Conservation (phyloP, 2,797 vertebrate species). For the Gila robusta region DNA sequence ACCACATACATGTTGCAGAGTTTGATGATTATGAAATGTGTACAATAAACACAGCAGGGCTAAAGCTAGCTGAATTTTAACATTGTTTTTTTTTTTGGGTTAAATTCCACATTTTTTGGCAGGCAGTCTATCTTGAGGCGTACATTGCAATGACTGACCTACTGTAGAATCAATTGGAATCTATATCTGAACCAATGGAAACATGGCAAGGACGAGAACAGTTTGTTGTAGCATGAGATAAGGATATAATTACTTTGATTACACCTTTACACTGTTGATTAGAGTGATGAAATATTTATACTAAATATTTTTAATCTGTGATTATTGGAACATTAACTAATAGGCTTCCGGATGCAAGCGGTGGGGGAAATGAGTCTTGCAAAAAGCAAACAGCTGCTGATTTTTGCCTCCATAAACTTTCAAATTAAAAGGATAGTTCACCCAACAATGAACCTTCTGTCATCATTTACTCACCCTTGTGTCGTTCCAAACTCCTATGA, state of each 20-base stretch:
- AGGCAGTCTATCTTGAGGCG: neutral
- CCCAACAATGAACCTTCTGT: neutral
- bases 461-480: neutral
- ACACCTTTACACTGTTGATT: constrained; percentile 33
- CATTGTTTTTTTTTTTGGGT: neutral
- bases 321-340: constrained; percentile 27
- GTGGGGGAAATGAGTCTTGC: neutral
- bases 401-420: constrained; percentile 19
- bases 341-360: neutral
- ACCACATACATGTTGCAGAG: constrained; percentile 47
- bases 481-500: neutral
- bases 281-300: constrained; percentile 32
- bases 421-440: constrained; percentile 1
- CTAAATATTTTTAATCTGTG: constrained; percentile 31
- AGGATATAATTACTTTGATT: constrained; percentile 29
- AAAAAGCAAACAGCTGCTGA: constrained; percentile 15
- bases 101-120: neutral
- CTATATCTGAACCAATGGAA: constrained; percentile 19
- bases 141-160: constrained; percentile 10
- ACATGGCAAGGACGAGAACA: constrained; percentile 13
- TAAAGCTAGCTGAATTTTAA: constrained; percentile 11
- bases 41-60: neutral
- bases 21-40: constrained; percentile 21
- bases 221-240: constrained; percentile 7
- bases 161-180: neutral